Evolutionary conservation across 2,113 vertebrate species (phyloP).

Genomic region (Spizaetus ornatus): DNA sequence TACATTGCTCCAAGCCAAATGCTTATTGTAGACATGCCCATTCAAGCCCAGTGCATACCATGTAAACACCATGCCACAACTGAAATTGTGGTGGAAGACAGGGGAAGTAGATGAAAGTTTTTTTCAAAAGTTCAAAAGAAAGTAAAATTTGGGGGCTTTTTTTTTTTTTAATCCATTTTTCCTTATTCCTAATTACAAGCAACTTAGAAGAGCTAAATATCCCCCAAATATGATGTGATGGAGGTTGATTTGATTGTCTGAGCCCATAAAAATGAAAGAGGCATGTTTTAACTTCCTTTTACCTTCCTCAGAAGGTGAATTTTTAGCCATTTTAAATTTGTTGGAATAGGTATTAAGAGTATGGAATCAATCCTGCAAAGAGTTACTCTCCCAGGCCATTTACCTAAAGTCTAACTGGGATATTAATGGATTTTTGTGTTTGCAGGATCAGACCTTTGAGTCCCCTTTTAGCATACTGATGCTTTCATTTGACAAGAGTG

Average conservation of each 20-base stretch:
- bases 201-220: background rate
- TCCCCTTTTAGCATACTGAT: background rate
- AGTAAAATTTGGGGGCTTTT: background rate
- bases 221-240: background rate
- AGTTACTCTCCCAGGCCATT: background rate
- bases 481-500: background rate
- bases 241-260: background rate
- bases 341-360: background rate
- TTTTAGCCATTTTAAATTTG: background rate
- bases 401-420: background rate
- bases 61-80: background rate
- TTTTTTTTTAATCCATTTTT: background rate
- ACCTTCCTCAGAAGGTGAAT: background rate
- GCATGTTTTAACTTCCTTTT: background rate
- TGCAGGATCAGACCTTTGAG: background rate
- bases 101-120: background rate
- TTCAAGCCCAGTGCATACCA: background rate
- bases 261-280: background rate
- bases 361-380: background rate
- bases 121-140: background rate
- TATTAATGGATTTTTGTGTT: background rate
- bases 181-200: background rate
- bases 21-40: background rate
- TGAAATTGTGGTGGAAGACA: background rate
- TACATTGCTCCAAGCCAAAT: background rate